Evolutionary conservation across 2,113 vertebrate genomes (phyloP).

Genomic region (Addax nasomaculatus): DNA sequence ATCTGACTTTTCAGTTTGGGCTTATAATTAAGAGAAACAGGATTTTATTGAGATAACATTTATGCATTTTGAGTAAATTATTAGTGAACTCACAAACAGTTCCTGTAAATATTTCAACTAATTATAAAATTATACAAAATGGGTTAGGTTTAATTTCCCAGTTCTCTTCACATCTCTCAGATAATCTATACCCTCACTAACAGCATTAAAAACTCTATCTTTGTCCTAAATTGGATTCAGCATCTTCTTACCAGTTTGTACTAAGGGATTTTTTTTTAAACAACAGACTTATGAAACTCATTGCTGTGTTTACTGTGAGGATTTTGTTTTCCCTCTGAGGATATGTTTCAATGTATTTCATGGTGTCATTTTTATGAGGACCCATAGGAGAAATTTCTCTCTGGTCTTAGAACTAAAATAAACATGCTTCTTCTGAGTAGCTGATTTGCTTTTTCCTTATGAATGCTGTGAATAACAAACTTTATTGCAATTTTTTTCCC

Average conservation of each 20-base stretch:
- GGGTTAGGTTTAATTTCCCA: neutral
- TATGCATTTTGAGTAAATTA: constrained; percentile 20
- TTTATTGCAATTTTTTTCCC: neutral
- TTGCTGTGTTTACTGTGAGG: neutral
- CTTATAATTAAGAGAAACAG: neutral
- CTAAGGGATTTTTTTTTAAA: neutral
- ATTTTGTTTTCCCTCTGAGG: neutral
- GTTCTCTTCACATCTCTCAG: neutral
- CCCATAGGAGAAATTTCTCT: constrained; percentile 34
- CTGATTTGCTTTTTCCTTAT: constrained; percentile 37
- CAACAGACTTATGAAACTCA: constrained; percentile 25
- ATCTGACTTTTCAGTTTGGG: neutral
- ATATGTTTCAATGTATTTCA: constrained; percentile 37
- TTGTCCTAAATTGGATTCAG: neutral
- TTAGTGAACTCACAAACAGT: neutral
- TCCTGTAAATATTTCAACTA: constrained; percentile 26
- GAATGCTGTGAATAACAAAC: constrained; percentile 22
- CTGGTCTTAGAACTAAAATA: constrained; percentile 34
- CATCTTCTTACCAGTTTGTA: neutral
- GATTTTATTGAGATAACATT: constrained; percentile 25
- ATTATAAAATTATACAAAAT: constrained; percentile 40
- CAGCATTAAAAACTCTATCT: neutral
- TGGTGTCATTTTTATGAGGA: constrained; percentile 39
- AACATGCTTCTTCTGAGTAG: neutral
- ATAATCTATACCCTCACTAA: neutral